Percentiles rank a stretch among this genome's conserved stretches.
These are phyloP conservation scores for human (Homo sapiens) DNA, from an alignment of 2,113 vertebrate species.

Conservation along the genomic window GRCh38 chr5:83268501-83269000, in stretches of 20 bases:
- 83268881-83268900: not conserved
- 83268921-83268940: constrained; percentile 17
- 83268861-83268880: constrained; percentile 31
- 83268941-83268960: not conserved
- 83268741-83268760: not conserved
- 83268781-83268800: not conserved
- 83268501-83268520: not conserved
- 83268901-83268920: not conserved
- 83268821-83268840: not conserved
- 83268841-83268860: constrained; percentile 12
- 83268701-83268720: constrained; percentile 14
- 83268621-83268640: not conserved
- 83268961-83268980: constrained; percentile 24
- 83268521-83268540: not conserved
- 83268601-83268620: not conserved
- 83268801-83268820: constrained; percentile 9
- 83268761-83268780: not conserved
- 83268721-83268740: constrained; percentile 25
- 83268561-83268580: not conserved
- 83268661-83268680: not conserved
- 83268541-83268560: not conserved
- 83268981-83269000: not conserved
- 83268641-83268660: constrained; percentile 43
- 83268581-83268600: not conserved
- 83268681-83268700: constrained; percentile 22